These are phyloP conservation scores for Syngnathus typhle DNA, from an alignment of 2,113 vertebrate species.

Conservation along the genomic window DNA sequence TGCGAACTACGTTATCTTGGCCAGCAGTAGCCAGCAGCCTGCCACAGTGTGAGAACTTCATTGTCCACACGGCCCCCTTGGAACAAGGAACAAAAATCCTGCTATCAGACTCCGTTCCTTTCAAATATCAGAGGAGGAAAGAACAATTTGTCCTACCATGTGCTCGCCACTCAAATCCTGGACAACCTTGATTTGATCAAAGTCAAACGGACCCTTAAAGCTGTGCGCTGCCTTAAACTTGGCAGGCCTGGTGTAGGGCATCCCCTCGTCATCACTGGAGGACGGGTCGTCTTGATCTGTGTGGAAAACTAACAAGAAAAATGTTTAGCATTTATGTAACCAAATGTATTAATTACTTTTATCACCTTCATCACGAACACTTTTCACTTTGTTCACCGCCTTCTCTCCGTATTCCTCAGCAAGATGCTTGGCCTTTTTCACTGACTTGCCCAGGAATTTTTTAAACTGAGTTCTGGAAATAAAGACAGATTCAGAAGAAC, in stretches of 20 bases:
- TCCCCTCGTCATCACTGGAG: constrained; percentile 96
- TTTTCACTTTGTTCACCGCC: constrained; percentile 98
- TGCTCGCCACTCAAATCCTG: constrained; percentile 98
- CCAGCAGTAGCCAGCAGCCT: constrained; percentile 90
- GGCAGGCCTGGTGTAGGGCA: constrained; percentile 94
- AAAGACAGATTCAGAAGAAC: background rate
- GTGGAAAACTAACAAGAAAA: constrained; percentile 81
- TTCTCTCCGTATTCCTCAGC: constrained; percentile 95
- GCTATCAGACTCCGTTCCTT: background rate
- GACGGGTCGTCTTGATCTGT: constrained; percentile 95
- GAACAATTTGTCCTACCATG: constrained; percentile 73
- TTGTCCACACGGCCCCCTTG: constrained; percentile 98
- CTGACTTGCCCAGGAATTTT: constrained; percentile 95
- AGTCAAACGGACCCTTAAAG: constrained; percentile 97
- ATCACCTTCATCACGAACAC: constrained; percentile 92
- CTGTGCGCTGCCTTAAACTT: constrained; percentile 98
- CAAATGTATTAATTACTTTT: background rate
- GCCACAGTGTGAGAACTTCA: constrained; percentile 98
- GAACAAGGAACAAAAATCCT: constrained; percentile 18
- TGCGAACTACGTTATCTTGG: constrained; percentile 94
- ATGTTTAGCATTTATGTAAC: background rate
- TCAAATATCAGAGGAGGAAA: background rate
- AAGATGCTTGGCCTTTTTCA: constrained; percentile 93
- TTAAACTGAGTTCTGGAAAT: constrained; percentile 85
- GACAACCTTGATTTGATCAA: constrained; percentile 95